These are phyloP conservation scores for Oxyruncus cristatus DNA, from an alignment of 2,113 vertebrate species.

Conservation along the genomic window DNA sequence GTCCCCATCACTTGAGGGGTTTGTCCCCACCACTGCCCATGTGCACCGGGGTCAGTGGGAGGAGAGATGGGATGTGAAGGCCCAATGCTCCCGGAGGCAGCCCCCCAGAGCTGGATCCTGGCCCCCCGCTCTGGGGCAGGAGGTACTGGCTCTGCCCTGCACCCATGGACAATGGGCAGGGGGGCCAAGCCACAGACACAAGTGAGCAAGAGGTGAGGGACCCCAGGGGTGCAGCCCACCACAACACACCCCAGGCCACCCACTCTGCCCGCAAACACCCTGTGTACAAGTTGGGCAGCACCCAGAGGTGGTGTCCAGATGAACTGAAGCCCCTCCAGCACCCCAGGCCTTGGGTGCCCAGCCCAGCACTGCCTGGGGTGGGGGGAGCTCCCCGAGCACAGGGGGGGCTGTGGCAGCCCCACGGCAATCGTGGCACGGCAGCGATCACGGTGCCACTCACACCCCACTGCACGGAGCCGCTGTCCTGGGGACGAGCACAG, in stretches of 20 bases:
- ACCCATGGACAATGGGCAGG: neutral
- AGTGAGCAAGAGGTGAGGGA: neutral
- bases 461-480: neutral
- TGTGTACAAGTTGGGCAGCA: neutral
- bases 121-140: neutral
- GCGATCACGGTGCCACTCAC: neutral
- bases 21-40: neutral
- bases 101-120: neutral
- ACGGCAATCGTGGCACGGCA: accelerated
- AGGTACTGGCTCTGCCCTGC: neutral
- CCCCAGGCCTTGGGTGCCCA: neutral
- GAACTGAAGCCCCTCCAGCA: neutral
- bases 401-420: neutral
- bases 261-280: neutral
- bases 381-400: neutral
- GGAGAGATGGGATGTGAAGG: neutral
- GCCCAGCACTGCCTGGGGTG: neutral
- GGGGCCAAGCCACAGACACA: too few species aligned
- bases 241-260: neutral
- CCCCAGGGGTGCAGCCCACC: too few species aligned
- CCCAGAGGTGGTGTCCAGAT: neutral
- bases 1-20: neutral
- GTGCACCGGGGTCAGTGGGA: neutral
- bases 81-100: neutral
- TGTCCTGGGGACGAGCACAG: neutral